Conservation (phyloP, 1,140 invertebrate genomes). For the Chironomus striatipennis region DNA sequence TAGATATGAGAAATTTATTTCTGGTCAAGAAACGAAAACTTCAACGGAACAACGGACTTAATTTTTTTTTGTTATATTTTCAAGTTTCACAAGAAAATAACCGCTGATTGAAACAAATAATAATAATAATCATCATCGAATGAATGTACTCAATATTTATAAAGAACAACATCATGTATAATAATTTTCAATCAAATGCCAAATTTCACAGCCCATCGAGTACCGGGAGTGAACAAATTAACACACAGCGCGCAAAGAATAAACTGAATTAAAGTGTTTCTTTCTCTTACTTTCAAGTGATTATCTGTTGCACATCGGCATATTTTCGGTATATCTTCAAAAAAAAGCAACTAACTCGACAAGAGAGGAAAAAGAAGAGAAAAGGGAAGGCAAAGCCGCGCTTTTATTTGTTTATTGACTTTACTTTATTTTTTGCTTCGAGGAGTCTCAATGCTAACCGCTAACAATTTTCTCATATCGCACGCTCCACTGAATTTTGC, state of each 20-base stretch:
- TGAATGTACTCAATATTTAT: neutral
- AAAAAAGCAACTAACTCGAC: no score
- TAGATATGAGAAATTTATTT: neutral
- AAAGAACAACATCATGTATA: neutral
- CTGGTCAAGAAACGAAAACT: neutral
- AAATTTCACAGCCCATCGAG: slow-evolving; percentile 15
- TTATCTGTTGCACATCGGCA: slow-evolving; percentile 20
- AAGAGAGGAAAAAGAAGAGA: neutral
- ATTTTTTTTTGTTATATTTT: no score
- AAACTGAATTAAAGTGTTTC: neutral
- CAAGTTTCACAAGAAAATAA: neutral
- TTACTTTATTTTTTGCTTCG: neutral
- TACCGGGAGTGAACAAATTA: slow-evolving; percentile 1
- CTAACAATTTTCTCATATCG: slow-evolving; percentile 16
- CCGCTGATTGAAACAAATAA: slow-evolving; percentile 12
- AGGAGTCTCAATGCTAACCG: neutral
- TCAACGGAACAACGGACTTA: neutral
- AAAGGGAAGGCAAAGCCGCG: slow-evolving; percentile 6
- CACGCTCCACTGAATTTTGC: slow-evolving; percentile 21
- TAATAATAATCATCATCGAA: neutral
- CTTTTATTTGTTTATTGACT: slow-evolving; percentile 23
- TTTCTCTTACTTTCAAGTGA: neutral
- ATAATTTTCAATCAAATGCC: slow-evolving; percentile 11
- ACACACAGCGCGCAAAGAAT: neutral
- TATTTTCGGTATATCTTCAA: neutral